Evolutionary conservation across 1,140 invertebrate genomes (phyloP).

Genomic region (Drosophila ambigua): DNA sequence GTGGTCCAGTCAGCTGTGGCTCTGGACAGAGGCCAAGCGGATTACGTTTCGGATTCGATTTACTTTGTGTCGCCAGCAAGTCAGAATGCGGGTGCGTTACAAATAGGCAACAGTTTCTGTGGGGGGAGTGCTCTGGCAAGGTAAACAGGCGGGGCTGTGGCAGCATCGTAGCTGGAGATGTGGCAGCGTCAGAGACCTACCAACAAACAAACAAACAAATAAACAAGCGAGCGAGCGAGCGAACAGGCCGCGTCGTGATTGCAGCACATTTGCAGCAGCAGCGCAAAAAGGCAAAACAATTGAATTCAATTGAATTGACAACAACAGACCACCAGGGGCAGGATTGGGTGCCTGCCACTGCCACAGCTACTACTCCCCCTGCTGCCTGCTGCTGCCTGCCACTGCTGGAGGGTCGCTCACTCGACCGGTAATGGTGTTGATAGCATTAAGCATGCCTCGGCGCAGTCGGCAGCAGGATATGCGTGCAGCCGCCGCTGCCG

Average conservation of each 20-base stretch:
- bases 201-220: conserved; percentile 22
- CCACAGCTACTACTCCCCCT: background rate
- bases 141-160: no score
- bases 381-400: background rate
- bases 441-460: conserved; percentile 74
- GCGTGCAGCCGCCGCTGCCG: conserved; percentile 49
- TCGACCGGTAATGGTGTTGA: conserved; percentile 72
- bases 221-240: conserved; percentile 70
- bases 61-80: conserved; percentile 58
- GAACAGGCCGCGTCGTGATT: conserved; percentile 68
- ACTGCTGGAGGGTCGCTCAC: conserved; percentile 50
- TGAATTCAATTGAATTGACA: conserved; percentile 72
- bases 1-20: conserved; percentile 57
- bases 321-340: conserved; percentile 36
- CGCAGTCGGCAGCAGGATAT: conserved; percentile 53
- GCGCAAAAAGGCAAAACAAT: conserved; percentile 78
- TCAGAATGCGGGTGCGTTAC: conserved; percentile 53
- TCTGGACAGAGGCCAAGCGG: conserved; percentile 34
- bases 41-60: conserved; percentile 70
- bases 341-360: background rate
- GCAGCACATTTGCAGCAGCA: conserved; percentile 65
- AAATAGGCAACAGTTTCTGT: conserved; percentile 56
- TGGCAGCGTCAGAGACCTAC: conserved; percentile 25
- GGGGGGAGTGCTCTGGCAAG: background rate
- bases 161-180: background rate